These are phyloP conservation scores for Leptopterna dolabrata DNA, from an alignment of 2,888 invertebrate species.

Conservation along the genomic window DNA sequence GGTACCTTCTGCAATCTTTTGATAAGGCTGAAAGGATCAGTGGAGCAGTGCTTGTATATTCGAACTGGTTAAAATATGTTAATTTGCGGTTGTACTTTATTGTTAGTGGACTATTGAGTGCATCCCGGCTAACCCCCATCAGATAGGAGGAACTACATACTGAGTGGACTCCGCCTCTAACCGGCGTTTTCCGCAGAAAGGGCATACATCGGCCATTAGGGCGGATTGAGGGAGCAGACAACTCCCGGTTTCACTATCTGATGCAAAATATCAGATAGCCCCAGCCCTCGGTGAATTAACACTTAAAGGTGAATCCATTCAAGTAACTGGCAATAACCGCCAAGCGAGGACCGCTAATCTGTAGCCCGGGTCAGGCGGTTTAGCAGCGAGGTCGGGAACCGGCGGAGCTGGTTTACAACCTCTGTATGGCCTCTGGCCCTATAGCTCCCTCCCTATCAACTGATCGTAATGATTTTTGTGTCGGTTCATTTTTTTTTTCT, in stretches of 20 bases:
- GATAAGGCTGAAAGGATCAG: too few species aligned
- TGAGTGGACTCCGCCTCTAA: background rate
- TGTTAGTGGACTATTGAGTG: background rate
- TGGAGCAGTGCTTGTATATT: too few species aligned
- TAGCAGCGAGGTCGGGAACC: background rate
- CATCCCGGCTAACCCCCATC: background rate
- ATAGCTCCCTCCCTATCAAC: background rate
- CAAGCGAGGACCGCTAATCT: background rate
- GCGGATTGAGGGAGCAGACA: background rate
- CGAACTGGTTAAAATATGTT: too few species aligned
- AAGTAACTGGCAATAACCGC: background rate
- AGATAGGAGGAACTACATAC: background rate
- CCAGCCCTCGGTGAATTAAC: background rate
- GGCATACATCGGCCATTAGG: background rate
- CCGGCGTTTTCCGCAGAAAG: background rate
- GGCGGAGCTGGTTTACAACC: background rate
- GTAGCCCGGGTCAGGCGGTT: background rate
- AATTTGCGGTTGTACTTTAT: background rate
- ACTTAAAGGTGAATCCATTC: background rate
- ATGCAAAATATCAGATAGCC: background rate
- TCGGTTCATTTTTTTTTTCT: too few species aligned
- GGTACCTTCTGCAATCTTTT: too few species aligned
- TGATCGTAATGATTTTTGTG: background rate
- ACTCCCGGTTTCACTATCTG: background rate
- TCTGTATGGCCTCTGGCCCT: background rate